phyloP scores from a whole-genome alignment of 2,888 invertebrate genomes.

The Drosophila multiciliata region DNA sequence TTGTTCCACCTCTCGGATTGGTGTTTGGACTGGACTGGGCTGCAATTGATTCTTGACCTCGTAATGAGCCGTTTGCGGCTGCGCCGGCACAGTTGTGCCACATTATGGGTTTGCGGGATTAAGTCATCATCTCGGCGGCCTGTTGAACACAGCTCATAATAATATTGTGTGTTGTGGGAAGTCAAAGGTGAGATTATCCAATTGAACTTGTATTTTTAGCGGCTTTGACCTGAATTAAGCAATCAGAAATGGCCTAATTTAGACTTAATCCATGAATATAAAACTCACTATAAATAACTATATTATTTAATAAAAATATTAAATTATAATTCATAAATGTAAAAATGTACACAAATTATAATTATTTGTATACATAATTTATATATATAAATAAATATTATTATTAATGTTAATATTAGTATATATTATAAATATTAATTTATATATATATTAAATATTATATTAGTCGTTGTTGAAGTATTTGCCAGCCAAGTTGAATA shows the following conservation, averaged over 20 bases:
- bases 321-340: neutral
- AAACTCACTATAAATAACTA: neutral
- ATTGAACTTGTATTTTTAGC: slow-evolving; percentile 29
- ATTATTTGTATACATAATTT: neutral
- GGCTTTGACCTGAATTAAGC: neutral
- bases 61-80: slow-evolving; percentile 64
- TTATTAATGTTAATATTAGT: neutral
- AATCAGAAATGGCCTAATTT: neutral
- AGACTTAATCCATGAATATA: rapidly evolving
- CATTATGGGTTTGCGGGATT: slow-evolving; percentile 63
- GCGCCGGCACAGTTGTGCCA: slow-evolving; percentile 43
- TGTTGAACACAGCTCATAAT: slow-evolving; percentile 1
- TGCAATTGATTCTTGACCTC: slow-evolving; percentile 75
- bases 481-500: neutral
- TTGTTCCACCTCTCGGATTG: slow-evolving; percentile 30
- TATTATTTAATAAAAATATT: neutral
- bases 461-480: neutral
- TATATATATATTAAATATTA: neutral
- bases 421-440: neutral
- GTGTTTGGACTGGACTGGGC: slow-evolving; percentile 34
- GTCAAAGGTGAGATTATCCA: slow-evolving; percentile 33
- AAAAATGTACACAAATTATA: neutral
- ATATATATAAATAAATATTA: neutral
- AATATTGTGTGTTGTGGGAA: slow-evolving; percentile 12
- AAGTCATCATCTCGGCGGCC: slow-evolving; percentile 62